Percentiles rank a stretch among this genome's conserved stretches.
Conservation (phyloP, 1,140 invertebrate genomes). For the Fopius arisanus region DNA sequence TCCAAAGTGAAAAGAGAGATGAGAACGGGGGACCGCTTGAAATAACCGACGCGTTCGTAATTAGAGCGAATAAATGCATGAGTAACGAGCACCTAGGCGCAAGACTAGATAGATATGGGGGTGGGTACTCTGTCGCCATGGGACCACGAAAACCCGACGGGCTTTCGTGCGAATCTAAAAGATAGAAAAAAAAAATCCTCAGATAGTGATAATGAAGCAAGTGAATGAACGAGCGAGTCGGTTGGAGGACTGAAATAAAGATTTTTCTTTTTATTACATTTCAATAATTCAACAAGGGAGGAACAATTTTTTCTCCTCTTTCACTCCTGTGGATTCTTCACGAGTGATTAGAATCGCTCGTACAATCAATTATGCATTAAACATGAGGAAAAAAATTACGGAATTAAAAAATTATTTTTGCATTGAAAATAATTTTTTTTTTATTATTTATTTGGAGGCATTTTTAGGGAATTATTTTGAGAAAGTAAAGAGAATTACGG, state of each 20-base stretch:
- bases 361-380: no score
- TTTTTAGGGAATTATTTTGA: no score
- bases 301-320: neutral
- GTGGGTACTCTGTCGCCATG: neutral
- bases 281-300: constrained; percentile 2
- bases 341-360: no score
- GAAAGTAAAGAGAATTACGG: no score
- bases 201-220: constrained; percentile 7
- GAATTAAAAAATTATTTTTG: no score
- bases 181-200: neutral
- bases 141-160: neutral
- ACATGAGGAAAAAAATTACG: no score
- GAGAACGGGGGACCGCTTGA: constrained; percentile 13
- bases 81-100: constrained; percentile 23
- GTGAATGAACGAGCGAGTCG: neutral
- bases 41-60: constrained; percentile 31
- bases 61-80: constrained; percentile 35
- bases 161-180: neutral
- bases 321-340: no score
- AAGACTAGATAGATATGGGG: neutral
- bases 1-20: neutral
- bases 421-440: no score
- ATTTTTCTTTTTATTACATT: neutral
- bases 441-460: no score
- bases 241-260: neutral